Conservation (phyloP, 1,140 invertebrate genomes). For the Mizuhopecten yessoensis region DNA sequence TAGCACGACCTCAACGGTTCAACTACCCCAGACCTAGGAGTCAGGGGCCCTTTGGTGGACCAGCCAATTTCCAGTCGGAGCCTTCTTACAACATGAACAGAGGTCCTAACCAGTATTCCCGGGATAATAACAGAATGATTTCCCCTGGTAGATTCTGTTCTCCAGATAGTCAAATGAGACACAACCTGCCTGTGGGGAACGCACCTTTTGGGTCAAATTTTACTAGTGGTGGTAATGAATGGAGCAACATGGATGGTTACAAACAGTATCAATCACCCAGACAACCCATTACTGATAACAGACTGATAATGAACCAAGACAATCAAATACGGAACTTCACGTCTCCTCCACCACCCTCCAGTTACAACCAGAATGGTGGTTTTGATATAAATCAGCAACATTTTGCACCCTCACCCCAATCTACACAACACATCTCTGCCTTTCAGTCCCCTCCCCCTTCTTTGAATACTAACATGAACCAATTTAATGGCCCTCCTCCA, state of each 20-base stretch:
- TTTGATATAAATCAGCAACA: neutral
- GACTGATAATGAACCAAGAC: neutral
- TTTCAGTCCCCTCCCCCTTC: neutral
- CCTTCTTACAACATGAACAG: neutral
- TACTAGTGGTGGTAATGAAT: neutral
- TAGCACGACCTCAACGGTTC: neutral
- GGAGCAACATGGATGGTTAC: neutral
- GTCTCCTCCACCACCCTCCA: neutral
- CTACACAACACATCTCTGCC: neutral
- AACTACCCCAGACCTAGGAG: neutral
- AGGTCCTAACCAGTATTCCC: neutral
- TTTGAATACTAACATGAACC: neutral
- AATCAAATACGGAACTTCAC: neutral
- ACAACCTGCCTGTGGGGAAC: neutral
- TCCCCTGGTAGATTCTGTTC: slow-evolving; percentile 15
- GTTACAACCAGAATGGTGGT: neutral
- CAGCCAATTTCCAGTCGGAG: neutral
- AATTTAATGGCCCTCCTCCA: neutral
- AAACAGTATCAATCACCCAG: neutral
- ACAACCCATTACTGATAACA: neutral
- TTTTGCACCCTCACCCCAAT: neutral
- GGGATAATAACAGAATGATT: neutral
- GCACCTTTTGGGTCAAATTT: neutral
- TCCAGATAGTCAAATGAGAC: neutral
- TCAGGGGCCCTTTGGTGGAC: neutral